These are phyloP conservation scores for Oncorhynchus mykiss DNA, from an alignment of 2,113 vertebrate species.

Conservation along the genomic window DNA sequence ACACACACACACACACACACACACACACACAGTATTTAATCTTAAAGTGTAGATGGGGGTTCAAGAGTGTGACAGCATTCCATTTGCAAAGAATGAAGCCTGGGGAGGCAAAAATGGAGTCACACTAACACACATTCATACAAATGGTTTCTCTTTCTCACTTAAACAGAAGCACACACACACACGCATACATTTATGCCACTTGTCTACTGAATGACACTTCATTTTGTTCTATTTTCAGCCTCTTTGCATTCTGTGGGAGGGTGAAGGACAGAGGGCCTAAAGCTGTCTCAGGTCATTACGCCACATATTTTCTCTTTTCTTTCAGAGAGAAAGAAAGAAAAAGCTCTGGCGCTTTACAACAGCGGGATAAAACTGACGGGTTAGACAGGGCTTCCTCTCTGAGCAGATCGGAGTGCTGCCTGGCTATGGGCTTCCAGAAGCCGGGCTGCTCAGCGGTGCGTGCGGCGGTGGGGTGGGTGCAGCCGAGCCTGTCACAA, in stretches of 20 bases:
- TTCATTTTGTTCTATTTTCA: conserved; percentile 65
- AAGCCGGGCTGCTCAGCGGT: conserved; percentile 57
- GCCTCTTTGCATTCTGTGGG: conserved; percentile 62
- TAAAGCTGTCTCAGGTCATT: conserved; percentile 68
- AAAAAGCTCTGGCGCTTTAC: conserved; percentile 48
- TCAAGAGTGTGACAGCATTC: conserved; percentile 14
- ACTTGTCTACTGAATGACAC: conserved; percentile 50
- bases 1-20: background rate
- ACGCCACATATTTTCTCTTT: conserved; percentile 61
- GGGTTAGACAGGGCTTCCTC: conserved; percentile 64
- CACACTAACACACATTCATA: conserved; percentile 8
- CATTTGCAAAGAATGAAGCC: too few relatives aligned
- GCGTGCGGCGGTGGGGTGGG: conserved; percentile 56
- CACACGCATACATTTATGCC: conserved; percentile 10
- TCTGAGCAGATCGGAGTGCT: conserved; percentile 48
- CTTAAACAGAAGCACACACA: conserved; percentile 11
- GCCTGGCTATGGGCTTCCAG: conserved; percentile 50
- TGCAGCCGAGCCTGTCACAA: conserved; percentile 53
- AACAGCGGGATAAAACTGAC: conserved; percentile 56
- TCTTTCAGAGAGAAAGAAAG: conserved; percentile 31
- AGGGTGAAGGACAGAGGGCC: conserved; percentile 57
- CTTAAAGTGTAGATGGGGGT: conserved; percentile 8
- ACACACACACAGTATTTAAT: conserved; percentile 7
- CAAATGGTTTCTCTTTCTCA: background rate
- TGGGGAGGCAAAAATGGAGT: too few relatives aligned